These are phyloP conservation scores for Thyatira batis DNA, from an alignment of 2,888 invertebrate species.

Conservation along the genomic window DNA sequence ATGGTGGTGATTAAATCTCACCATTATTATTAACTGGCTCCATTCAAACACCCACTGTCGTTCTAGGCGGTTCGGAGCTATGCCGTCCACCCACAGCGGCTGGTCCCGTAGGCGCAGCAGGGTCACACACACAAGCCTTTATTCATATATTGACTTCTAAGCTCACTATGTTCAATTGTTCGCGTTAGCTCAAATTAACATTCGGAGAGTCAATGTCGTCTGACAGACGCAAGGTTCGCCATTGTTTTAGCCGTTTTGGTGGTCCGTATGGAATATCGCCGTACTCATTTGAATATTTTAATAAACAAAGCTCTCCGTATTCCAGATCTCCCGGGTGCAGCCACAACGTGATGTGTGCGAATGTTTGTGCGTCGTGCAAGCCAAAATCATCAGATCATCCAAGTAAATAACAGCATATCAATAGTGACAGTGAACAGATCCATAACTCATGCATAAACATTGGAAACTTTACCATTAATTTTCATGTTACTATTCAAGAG, in stretches of 20 bases:
- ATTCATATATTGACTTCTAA: conserved; percentile 72
- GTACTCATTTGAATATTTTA: conserved; percentile 66
- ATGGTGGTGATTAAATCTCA: conserved; percentile 81
- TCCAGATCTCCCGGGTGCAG: conserved; percentile 44
- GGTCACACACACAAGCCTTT: conserved; percentile 76
- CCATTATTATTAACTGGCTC: conserved; percentile 82
- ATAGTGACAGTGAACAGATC: conserved; percentile 54
- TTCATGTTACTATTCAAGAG: conserved; percentile 81
- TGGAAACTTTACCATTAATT: conserved; percentile 76
- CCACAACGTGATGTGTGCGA: conserved; percentile 37
- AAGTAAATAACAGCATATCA: conserved; percentile 57
- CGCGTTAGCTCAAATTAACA: conserved; percentile 74
- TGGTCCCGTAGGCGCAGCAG: conserved; percentile 81
- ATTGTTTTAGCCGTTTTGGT: conserved; percentile 77
- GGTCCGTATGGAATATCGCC: conserved; percentile 65
- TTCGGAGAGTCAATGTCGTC: conserved; percentile 74
- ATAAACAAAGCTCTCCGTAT: conserved; percentile 42
- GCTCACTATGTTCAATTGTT: conserved; percentile 75
- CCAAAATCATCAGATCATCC: conserved; percentile 73
- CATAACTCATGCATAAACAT: conserved; percentile 66
- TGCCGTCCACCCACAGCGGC: conserved; percentile 80
- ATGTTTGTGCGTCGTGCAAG: conserved; percentile 72
- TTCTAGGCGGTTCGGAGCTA: conserved; percentile 77
- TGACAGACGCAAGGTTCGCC: conserved; percentile 69
- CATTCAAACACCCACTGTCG: conserved; percentile 81